Base-by-base conservation (phyloP, 2,888 invertebrate species). In the Andrena haemorrhoa region DNA sequence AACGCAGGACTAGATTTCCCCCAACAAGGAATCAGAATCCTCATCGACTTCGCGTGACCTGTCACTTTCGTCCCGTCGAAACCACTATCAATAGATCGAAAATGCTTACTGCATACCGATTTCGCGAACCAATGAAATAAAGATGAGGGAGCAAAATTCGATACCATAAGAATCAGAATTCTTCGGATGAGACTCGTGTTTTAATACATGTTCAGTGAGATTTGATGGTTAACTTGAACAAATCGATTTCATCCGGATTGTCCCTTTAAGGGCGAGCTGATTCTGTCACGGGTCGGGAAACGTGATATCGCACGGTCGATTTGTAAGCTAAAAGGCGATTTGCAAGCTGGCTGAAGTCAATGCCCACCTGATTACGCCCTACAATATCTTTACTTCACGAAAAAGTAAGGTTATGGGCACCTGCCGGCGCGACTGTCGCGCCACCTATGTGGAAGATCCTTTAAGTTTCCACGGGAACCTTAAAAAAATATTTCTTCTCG, bases 341-440 rank as follows among this genome's bases (percentile, higher is more conserved):
- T 69, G 78, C 75, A 71, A 75, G 72, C 78, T 75, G 49, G 35
- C 61, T 51, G 74, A 82, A 84, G 85, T 84, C 85, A 84, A 84
- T 74, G 85, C 75, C 84, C 84, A 76, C 51, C 61, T 61, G 66
- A 81, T 75, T 77, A 74, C 81, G 70, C 75, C 68, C 63, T 29
- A 51, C 78, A 75, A 74, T 61, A 26, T n/a, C 69, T 53, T 77
- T 77, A 41, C 51, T 61, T 41, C 23, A 51, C n/a, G 70, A 69
- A 58, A 47, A 51, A 53, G 23, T 26, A 20, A 60, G 68, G 20
- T 64, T 64, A 71, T 60, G 68, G 47, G 41, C 10, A 16, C 8
- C 12, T 23, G 49, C 20, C 68, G 12, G 23, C 3, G 63, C 16
- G 16, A 69, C 8, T 16, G 26, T 10, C 4, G 12, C 60, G 71